phyloP scores from a whole-genome alignment of 2,888 invertebrate genomes.

The Hermaeophaga mercurialis region DNA sequence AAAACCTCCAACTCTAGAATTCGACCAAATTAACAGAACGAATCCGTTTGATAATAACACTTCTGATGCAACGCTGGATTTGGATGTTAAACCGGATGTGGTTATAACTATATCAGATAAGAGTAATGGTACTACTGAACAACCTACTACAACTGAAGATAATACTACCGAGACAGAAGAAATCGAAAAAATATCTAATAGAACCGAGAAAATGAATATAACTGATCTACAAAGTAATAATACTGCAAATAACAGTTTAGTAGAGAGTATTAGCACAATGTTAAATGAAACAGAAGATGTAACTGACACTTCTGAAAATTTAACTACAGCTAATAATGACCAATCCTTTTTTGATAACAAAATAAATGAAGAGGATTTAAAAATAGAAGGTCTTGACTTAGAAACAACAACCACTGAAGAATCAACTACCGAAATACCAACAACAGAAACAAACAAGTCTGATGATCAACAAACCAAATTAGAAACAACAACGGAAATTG shows the following conservation, averaged over 20 bases:
- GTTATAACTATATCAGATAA: conserved; percentile 21
- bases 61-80: conserved; percentile 36
- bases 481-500: neutral
- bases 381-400: neutral
- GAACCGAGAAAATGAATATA: neutral
- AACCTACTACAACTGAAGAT: conserved; percentile 11
- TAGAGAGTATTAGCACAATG: too few species aligned
- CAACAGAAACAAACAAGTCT: conserved; percentile 7
- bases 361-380: neutral
- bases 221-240: neutral
- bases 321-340: too few species aligned
- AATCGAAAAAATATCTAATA: neutral
- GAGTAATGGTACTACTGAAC: conserved; percentile 20
- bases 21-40: conserved; percentile 57
- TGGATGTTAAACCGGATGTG: conserved; percentile 36
- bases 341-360: too few species aligned
- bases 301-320: too few species aligned
- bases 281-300: too few species aligned
- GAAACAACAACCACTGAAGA: neutral
- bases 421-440: conserved; percentile 1
- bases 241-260: too few species aligned
- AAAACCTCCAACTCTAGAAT: conserved; percentile 58
- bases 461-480: neutral
- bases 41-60: conserved; percentile 59
- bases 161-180: neutral